Percentiles rank a stretch among this genome's conserved stretches.
Evolutionary conservation across 2,797 vertebrate species (phyloP).

Genomic region (Lagocephalus sceleratus): DNA sequence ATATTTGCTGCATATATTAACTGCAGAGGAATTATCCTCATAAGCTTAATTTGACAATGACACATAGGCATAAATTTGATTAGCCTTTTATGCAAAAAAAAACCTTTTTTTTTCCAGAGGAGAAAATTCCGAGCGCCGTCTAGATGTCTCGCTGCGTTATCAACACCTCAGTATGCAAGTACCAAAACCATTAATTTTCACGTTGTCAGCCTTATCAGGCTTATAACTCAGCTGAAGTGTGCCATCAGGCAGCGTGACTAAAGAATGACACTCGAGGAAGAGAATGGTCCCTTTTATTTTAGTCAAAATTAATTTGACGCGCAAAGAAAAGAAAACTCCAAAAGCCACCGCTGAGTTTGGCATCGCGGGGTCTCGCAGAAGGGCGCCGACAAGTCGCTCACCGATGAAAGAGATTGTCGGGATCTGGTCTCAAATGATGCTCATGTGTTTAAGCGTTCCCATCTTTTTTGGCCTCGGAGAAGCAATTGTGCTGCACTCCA

Average conservation of each 20-base stretch:
- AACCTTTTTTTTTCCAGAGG: slow-evolving; percentile 21
- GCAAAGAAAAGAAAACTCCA: neutral
- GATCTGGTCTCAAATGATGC: too few relatives aligned
- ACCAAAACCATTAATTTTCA: slow-evolving; percentile 54
- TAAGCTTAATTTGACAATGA: slow-evolving; percentile 51
- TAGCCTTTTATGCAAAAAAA: slow-evolving; percentile 27
- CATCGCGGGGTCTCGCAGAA: too few relatives aligned
- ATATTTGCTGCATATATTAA: slow-evolving; percentile 35
- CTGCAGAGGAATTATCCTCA: slow-evolving; percentile 33
- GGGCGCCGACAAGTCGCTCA: too few relatives aligned
- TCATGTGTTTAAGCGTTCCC: too few relatives aligned
- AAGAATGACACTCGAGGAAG: slow-evolving; percentile 50
- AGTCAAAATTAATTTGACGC: slow-evolving; percentile 57
- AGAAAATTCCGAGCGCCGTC: slow-evolving; percentile 37
- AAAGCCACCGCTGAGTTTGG: too few relatives aligned
- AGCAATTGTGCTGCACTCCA: neutral
- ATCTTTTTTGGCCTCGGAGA: too few relatives aligned
- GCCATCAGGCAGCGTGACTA: slow-evolving; percentile 54
- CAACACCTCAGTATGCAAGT: slow-evolving; percentile 60
- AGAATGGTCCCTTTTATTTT: slow-evolving; percentile 58
- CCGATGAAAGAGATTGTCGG: too few relatives aligned
- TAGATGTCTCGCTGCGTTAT: slow-evolving; percentile 49
- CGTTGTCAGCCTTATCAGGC: slow-evolving; percentile 54
- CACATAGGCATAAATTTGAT: slow-evolving; percentile 40
- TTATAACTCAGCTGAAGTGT: slow-evolving; percentile 51